Conservation (phyloP, 2,113 vertebrate species). For the Cyprinodon brontotheroides region DNA sequence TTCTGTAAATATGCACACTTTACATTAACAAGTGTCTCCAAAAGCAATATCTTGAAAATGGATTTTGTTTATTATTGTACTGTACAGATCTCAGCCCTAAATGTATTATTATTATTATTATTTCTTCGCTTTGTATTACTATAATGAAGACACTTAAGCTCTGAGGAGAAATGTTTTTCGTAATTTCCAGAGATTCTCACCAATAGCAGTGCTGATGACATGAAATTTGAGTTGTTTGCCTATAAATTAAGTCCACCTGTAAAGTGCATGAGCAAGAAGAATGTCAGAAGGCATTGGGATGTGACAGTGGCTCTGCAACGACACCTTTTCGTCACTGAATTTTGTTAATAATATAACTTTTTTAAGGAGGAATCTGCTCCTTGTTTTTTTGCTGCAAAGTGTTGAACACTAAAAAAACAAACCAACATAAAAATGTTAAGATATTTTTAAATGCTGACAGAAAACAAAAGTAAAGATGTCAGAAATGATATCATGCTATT, state of each 20-base stretch:
- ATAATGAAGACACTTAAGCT: slow-evolving; percentile 79
- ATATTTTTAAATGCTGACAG: slow-evolving; percentile 79
- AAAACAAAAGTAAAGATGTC: slow-evolving; percentile 70
- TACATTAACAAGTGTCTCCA: slow-evolving; percentile 81
- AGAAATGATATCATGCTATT: slow-evolving; percentile 73
- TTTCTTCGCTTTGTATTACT: slow-evolving; percentile 81
- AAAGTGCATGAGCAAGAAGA: slow-evolving; percentile 73
- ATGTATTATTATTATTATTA: slow-evolving; percentile 83
- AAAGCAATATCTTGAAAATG: slow-evolving; percentile 85
- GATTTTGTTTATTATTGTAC: slow-evolving; percentile 84
- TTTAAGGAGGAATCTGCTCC: slow-evolving; percentile 74
- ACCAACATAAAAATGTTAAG: slow-evolving; percentile 82
- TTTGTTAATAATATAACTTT: slow-evolving; percentile 82
- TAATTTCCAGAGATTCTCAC: slow-evolving; percentile 68
- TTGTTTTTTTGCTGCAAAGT: slow-evolving; percentile 84
- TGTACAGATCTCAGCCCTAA: slow-evolving; percentile 85
- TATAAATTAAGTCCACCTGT: slow-evolving; percentile 74
- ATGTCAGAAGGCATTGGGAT: slow-evolving; percentile 73
- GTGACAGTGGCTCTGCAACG: slow-evolving; percentile 65
- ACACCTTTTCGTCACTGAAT: slow-evolving; percentile 75
- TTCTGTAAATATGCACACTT: slow-evolving; percentile 83
- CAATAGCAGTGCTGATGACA: slow-evolving; percentile 60
- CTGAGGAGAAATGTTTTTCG: slow-evolving; percentile 65
- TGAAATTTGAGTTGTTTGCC: slow-evolving; percentile 63
- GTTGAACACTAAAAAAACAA: slow-evolving; percentile 89